Evolutionary conservation across 1,140 invertebrate species (phyloP).

Genomic region (Aradophagus sp.): DNA sequence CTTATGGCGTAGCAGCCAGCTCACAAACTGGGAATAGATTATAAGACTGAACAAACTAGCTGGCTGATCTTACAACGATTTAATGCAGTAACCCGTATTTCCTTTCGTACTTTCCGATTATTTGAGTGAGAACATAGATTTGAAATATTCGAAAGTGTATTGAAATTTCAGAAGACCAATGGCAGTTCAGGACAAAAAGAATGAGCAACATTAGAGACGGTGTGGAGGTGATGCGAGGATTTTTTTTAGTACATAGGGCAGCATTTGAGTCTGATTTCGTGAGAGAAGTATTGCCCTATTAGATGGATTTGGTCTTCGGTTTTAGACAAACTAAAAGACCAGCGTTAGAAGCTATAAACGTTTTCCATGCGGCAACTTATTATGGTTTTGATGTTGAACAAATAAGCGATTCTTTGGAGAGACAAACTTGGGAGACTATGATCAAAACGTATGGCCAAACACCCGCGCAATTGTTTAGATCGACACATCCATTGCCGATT

Average conservation of each 20-base stretch:
- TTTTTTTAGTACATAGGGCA: slow-evolving; percentile 90
- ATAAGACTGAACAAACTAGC: slow-evolving; percentile 90
- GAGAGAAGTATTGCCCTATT: slow-evolving; percentile 86
- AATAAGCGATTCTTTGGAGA: slow-evolving; percentile 84
- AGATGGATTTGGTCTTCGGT: slow-evolving; percentile 97
- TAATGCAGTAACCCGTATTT: slow-evolving; percentile 97
- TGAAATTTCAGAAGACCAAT: slow-evolving; percentile 89
- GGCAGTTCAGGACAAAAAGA: slow-evolving; percentile 90
- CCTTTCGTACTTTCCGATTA: slow-evolving; percentile 94
- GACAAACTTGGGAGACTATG: slow-evolving; percentile 91
- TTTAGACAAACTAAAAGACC: slow-evolving; percentile 91
- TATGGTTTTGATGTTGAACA: slow-evolving; percentile 88
- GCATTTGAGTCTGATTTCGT: slow-evolving; percentile 90
- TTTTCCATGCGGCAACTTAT: slow-evolving; percentile 95
- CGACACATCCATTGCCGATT: slow-evolving; percentile 81
- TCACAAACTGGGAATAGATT: slow-evolving; percentile 96
- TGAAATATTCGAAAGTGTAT: slow-evolving; percentile 82
- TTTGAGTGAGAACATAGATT: slow-evolving; percentile 81
- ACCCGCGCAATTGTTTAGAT: slow-evolving; percentile 88
- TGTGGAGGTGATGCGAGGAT: slow-evolving; percentile 83
- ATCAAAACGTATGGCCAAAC: slow-evolving; percentile 96
- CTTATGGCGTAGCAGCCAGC: slow-evolving; percentile 85
- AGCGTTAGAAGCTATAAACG: slow-evolving; percentile 93
- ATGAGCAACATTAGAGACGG: slow-evolving; percentile 92
- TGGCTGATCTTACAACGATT: slow-evolving; percentile 95